Conservation (phyloP, 2,113 vertebrate species). For the Vombatus ursinus region DNA sequence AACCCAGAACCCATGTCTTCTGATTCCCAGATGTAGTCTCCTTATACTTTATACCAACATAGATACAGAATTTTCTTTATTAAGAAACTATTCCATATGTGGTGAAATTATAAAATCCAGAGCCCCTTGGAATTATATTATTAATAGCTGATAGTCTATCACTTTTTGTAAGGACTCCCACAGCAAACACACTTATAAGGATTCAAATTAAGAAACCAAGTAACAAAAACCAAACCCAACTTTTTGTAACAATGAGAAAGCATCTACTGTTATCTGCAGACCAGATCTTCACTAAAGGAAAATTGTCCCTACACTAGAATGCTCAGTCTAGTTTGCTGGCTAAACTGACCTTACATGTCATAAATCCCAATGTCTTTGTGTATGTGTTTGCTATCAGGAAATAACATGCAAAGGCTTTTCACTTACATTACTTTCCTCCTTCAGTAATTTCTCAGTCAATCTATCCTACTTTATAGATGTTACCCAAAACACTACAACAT, state of each 20-base stretch:
- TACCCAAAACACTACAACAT: neutral
- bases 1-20: neutral
- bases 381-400: neutral
- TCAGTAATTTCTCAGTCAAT: neutral
- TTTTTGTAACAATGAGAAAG: neutral
- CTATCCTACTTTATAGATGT: neutral
- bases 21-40: neutral
- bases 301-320: neutral
- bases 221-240: neutral
- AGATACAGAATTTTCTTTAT: neutral
- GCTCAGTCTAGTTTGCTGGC: neutral
- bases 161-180: neutral
- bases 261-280: neutral
- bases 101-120: neutral
- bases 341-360: neutral
- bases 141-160: neutral
- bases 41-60: neutral
- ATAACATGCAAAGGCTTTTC: neutral
- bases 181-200: neutral
- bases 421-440: neutral
- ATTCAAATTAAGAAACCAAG: neutral
- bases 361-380: neutral
- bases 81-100: neutral
- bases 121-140: neutral
- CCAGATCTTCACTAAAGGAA: neutral